phyloP scores from a whole-genome alignment of 2,888 invertebrate species.

The Syrphus vitripennis region DNA sequence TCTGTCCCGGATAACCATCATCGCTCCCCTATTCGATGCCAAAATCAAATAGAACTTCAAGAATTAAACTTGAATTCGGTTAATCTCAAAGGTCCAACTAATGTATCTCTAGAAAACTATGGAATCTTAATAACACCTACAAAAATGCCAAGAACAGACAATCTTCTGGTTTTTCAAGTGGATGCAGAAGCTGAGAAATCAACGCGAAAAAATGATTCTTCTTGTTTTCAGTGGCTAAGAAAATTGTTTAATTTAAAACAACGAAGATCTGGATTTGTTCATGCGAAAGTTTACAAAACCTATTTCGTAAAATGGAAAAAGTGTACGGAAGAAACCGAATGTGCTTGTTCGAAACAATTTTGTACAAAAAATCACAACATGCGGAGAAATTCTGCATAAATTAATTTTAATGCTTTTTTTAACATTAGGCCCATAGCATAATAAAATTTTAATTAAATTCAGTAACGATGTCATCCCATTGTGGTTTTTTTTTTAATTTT shows the following conservation, averaged over 20 bases:
- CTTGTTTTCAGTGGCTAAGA: conserved; percentile 51
- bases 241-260: conserved; percentile 15
- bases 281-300: conserved; percentile 78
- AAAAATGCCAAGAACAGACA: conserved; percentile 37
- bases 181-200: conserved; percentile 23
- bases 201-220: neutral
- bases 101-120: conserved; percentile 62
- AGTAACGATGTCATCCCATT: too few relatives aligned
- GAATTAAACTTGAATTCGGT: conserved; percentile 32
- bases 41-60: conserved; percentile 43
- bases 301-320: conserved; percentile 79
- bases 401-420: neutral
- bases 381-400: conserved; percentile 30
- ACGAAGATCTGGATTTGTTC: conserved; percentile 38
- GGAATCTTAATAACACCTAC: conserved; percentile 68
- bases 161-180: conserved; percentile 62
- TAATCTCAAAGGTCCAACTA: neutral
- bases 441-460: neutral
- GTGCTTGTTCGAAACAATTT: neutral
- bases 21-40: neutral
- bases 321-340: conserved; percentile 72
- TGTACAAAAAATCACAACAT: neutral
- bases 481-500: too few relatives aligned
- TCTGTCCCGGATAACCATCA: neutral
- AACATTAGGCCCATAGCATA: neutral